Percentiles rank a stretch among this genome's conserved stretches.
These are phyloP conservation scores for Salminus brasiliensis DNA, from an alignment of 2,113 vertebrate genomes.

Conservation along the genomic window DNA sequence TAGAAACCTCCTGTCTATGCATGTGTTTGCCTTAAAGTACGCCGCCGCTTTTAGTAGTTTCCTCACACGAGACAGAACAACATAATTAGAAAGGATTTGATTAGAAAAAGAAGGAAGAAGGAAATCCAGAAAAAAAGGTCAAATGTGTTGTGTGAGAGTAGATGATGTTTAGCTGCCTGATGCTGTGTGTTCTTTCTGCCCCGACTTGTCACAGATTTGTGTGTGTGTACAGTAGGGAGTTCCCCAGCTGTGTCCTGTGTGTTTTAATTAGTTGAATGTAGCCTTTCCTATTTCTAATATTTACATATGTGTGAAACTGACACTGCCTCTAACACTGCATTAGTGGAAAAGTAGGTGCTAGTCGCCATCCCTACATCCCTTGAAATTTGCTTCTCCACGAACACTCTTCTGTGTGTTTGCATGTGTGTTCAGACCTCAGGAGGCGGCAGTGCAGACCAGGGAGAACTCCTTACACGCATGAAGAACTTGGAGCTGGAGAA, in stretches of 20 bases:
- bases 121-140: too few species aligned
- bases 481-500: conserved; percentile 90
- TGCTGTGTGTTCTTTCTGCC: background rate
- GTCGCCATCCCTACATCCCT: background rate
- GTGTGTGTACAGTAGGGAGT: background rate
- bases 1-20: background rate
- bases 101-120: background rate
- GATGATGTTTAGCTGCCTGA: background rate
- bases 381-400: background rate
- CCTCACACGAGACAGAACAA: background rate
- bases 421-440: conserved; percentile 52
- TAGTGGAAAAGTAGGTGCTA: background rate
- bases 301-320: background rate
- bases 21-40: background rate
- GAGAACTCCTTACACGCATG: conserved; percentile 83
- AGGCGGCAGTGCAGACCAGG: conserved; percentile 78
- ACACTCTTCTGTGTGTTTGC: background rate
- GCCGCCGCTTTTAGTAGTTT: background rate
- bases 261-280: background rate
- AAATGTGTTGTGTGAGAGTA: too few species aligned
- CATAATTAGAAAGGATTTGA: background rate
- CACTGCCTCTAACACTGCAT: background rate
- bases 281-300: background rate
- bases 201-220: background rate
- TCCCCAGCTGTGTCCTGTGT: background rate